Base-by-base conservation (phyloP, 2,113 vertebrate genomes). In the Ursus arctos region DNA sequence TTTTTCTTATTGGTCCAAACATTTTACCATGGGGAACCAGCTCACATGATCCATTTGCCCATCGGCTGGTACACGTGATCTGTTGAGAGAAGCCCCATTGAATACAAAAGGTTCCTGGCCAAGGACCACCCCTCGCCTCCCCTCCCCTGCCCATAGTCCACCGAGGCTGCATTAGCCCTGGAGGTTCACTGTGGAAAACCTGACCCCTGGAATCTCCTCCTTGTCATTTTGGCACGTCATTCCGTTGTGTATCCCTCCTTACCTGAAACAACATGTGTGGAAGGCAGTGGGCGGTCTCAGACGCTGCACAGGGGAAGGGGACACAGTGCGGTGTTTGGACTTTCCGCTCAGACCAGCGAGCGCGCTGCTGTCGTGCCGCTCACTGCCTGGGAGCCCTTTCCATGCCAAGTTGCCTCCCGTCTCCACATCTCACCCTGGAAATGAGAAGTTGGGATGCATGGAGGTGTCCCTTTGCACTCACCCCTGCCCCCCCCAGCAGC, bases 361-460 rank as follows among this genome's bases (percentile, higher is more conserved):
- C n/a, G 1, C 36, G 0, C 33, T 8, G 47, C n/a, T 0, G 4
- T 18, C 47, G 67, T 33, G 22, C 86, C 1, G 0, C 24, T 74
- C 15, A 0, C 36, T 40, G 65, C 47, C 76, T n/a, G 4, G 21
- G 74, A 53, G 53, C 12, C 95, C 61, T 33, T 6, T 2, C 47
- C 6, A 43, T 19, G 31, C 6, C 8, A 6, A 18, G 47, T 5
- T 19, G 18, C 53, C 40, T 49, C 59, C 1, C 12, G 63, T n/a
- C 77, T 74, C 61, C 49, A 18, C 4, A n/a, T 90, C 59, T 59
- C 67, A 49, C 24, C 65, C 67, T 63, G 67, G n/a, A 80, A 90
- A 49, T 1, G 40, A 90, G 51, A 69, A 77, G 67, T 1, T 47
- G 40, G 47, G 53, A 0, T 57, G 18, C 21, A 10, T 28, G 63